These are phyloP conservation scores for Hippocampus kuda DNA, from an alignment of 2,797 vertebrate genomes.

Conservation along the genomic window DNA sequence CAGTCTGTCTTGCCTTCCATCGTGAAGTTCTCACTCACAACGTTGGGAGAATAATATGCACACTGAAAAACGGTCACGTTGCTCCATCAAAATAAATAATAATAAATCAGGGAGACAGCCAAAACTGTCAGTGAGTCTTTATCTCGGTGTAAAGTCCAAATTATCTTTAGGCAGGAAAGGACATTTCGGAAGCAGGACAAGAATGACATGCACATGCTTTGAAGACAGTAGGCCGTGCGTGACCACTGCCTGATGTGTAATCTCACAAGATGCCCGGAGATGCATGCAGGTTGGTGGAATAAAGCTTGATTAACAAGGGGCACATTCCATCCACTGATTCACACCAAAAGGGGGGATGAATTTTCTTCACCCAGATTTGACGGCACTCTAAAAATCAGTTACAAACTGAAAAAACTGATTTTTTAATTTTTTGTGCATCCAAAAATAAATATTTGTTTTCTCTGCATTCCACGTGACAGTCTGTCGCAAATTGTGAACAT, in stretches of 20 bases:
- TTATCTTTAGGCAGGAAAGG: constrained; percentile 20
- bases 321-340: too few species aligned
- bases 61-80: background rate
- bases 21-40: background rate
- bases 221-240: constrained; percentile 23
- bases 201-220: constrained; percentile 36
- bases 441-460: too few species aligned
- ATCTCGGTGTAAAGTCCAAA: constrained; percentile 8
- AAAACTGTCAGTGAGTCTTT: constrained; percentile 19
- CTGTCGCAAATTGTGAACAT: too few species aligned
- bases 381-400: background rate
- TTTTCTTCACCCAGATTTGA: too few species aligned
- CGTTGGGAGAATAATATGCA: background rate
- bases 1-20: background rate
- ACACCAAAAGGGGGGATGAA: too few species aligned
- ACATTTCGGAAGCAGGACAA: constrained; percentile 33
- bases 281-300: background rate
- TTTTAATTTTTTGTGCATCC: too few species aligned
- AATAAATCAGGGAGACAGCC: background rate
- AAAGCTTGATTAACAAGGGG: background rate
- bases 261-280: constrained; percentile 4
- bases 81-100: background rate
- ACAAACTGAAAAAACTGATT: too few species aligned
- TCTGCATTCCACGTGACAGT: too few species aligned
- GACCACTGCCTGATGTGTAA: constrained; percentile 14